Conservation (phyloP, 2,113 vertebrate species). For the Esox niger region DNA sequence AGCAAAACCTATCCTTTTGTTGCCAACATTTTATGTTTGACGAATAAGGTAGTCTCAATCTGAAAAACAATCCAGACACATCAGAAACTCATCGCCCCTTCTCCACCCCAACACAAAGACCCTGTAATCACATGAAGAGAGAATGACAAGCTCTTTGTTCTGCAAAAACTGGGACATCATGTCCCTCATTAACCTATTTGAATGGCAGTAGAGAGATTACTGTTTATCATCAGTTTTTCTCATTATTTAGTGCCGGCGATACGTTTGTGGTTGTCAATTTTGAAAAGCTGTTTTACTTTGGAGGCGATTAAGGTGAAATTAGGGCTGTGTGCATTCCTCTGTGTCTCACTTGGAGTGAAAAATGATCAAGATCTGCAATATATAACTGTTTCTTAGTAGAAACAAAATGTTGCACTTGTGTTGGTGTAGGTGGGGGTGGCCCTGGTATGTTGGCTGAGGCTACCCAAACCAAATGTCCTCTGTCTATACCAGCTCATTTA, state of each 20-base stretch:
- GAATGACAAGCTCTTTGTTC: conserved; percentile 10
- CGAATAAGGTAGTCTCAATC: not conserved
- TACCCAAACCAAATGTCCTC: not conserved
- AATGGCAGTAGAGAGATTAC: conserved; percentile 16
- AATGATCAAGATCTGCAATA: not conserved
- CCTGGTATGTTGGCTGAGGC: not conserved
- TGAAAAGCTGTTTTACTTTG: not conserved
- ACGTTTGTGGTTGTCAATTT: not conserved
- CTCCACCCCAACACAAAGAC: not conserved
- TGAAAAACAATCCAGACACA: not conserved
- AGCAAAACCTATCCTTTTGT: too few relatives aligned
- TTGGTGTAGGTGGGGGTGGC: not conserved
- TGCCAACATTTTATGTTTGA: too few relatives aligned
- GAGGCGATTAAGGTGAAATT: not conserved
- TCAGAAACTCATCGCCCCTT: not conserved
- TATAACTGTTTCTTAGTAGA: not conserved
- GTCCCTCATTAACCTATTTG: conserved; percentile 18
- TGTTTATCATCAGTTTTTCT: not conserved
- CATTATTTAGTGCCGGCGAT: conserved; percentile 1
- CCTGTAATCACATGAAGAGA: not conserved
- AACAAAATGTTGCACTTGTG: not conserved
- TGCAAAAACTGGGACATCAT: conserved; percentile 1
- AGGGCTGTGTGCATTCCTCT: not conserved
- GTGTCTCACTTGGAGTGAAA: not conserved
- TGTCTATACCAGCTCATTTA: not conserved